Base-by-base conservation (phyloP, 2,888 invertebrate genomes). In the Teinopalpus imperialis region DNA sequence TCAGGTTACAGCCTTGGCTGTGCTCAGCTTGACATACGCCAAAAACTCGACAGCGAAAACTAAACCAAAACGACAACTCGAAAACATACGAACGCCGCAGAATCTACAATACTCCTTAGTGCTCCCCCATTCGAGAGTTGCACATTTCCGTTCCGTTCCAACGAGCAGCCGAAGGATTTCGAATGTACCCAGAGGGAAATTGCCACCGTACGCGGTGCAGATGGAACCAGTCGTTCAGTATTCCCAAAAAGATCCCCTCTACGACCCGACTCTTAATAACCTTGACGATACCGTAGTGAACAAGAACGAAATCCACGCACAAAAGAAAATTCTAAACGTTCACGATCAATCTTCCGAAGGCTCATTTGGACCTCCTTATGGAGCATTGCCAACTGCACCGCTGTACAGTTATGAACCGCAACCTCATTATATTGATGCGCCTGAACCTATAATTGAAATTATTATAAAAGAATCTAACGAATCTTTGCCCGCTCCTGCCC, bases 401-500 rank as follows among this genome's bases (percentile, higher is more conserved):
- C 57, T 89, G n/a, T 90, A 90, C 47, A 82, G 86, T 29, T 83
- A 87, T 45, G 83, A 83, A 49, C 73, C 70, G 12, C 79, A 78
- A 35, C 91, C 78, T 1, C 90, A 91, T 36, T 93, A 92, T 61
- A 90, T 93, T 53, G 93, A 94, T 69, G 94, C 95, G 39, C 96
- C 96, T 0, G 96, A 96, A 67, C 96, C 96, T 2, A 97, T 97
- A 10, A 97, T 97, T 59, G 97, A 97, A 81, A 97, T 97, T 55
- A 97, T 97, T 50, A 96, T 97, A 39, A 96, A 95, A 66, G 96
- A 97, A 74, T 95, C 96, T 0, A 97, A 97, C 67, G 94, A 95
- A 63, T 91, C 94, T 0, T 69, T 95, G 1, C 93, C 95, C 1
- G 91, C 94, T 1, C 90, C 91, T 2, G 90, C 91, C 1, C 83